Conservation (phyloP, 2,113 vertebrate genomes). For the Himantopus leucocephalus region DNA sequence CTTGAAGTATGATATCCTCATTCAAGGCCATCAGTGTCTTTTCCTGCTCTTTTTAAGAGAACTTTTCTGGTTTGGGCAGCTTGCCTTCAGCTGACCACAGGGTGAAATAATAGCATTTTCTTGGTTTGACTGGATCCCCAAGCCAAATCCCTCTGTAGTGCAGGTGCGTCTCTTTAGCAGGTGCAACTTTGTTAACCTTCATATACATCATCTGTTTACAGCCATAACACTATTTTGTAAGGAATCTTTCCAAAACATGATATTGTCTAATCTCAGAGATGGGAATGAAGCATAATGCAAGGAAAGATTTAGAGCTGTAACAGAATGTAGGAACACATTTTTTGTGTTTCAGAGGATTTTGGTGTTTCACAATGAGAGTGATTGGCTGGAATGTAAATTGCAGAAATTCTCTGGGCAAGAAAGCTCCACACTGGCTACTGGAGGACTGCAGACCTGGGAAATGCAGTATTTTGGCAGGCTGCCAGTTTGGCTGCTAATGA, state of each 20-base stretch:
- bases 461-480: not conserved
- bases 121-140: not conserved
- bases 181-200: not conserved
- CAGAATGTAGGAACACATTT: not conserved
- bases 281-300: not conserved
- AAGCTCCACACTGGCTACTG: not conserved
- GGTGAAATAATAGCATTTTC: not conserved
- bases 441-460: not conserved
- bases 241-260: not conserved
- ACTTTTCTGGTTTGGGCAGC: not conserved
- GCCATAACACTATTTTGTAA: not conserved
- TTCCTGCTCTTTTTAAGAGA: not conserved
- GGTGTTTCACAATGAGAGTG: not conserved
- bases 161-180: not conserved
- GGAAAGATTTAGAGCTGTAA: not conserved
- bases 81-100: not conserved
- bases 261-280: not conserved
- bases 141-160: not conserved
- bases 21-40: not conserved
- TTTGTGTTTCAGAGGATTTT: not conserved
- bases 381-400: not conserved
- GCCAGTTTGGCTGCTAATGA: not conserved
- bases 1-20: not conserved
- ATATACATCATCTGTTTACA: not conserved
- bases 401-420: not conserved